Percentiles rank a stretch among this genome's conserved stretches.
phyloP scores from a whole-genome alignment of 2,888 invertebrate species.

The Andricus quercusramuli region DNA sequence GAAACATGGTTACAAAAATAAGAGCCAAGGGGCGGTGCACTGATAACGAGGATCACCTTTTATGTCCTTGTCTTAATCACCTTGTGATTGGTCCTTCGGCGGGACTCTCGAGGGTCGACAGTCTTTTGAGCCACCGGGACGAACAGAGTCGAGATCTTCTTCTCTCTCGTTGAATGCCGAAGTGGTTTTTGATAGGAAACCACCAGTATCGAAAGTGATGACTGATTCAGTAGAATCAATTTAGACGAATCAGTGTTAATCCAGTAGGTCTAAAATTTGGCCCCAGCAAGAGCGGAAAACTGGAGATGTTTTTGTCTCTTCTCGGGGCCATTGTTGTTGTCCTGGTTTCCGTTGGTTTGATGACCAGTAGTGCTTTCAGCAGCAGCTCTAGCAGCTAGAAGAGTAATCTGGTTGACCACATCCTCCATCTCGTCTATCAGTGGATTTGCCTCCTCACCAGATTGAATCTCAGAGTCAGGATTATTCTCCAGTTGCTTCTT shows the following conservation, averaged over 20 bases:
- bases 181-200: conserved; percentile 3
- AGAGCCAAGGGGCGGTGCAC: conserved; percentile 62
- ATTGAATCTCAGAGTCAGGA: conserved; percentile 59
- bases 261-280: conserved; percentile 54
- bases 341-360: conserved; percentile 61
- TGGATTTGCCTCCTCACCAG: conserved; percentile 77
- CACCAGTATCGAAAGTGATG: not conserved
- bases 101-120: conserved; percentile 5
- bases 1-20: conserved; percentile 70
- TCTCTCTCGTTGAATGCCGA: conserved; percentile 40
- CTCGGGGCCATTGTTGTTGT: conserved; percentile 71
- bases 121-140: conserved; percentile 34
- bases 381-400: conserved; percentile 88
- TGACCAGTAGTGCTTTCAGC: conserved; percentile 80
- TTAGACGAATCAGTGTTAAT: not conserved
- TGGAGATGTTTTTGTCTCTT: conserved; percentile 73
- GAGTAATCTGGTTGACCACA: conserved; percentile 90
- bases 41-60: conserved; percentile 40
- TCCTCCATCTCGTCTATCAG: conserved; percentile 91
- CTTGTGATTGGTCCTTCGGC: conserved; percentile 20
- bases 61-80: too few species aligned
- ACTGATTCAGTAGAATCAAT: not conserved
- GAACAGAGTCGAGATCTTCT: conserved; percentile 38
- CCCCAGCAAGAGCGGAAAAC: conserved; percentile 70
- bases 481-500: conserved; percentile 59